phyloP scores from a whole-genome alignment of 2,113 vertebrate species.

The Syrrhaptes paradoxus region DNA sequence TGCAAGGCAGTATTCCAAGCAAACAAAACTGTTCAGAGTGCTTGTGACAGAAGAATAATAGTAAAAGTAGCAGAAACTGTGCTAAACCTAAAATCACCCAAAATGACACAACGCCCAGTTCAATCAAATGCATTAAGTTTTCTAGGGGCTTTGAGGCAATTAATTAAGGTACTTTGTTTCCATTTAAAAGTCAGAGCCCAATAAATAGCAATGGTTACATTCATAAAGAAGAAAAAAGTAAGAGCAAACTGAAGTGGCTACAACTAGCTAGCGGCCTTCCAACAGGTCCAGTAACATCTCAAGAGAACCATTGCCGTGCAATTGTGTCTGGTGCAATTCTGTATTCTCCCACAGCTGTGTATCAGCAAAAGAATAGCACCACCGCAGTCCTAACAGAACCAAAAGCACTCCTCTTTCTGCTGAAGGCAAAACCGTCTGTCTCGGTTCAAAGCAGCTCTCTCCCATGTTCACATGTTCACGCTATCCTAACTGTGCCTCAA shows the following conservation, averaged over 20 bases:
- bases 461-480: neutral
- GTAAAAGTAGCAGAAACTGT: constrained; percentile 26
- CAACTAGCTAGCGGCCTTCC: neutral
- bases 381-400: neutral
- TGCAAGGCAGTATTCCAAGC: neutral
- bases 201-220: neutral
- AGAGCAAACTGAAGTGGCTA: neutral
- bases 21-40: neutral
- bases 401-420: neutral
- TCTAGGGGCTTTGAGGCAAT: neutral
- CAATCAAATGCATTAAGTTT: neutral
- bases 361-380: neutral
- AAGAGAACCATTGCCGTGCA: neutral
- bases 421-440: neutral
- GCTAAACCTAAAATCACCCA: neutral
- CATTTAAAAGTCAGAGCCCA: neutral
- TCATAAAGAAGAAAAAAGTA: neutral
- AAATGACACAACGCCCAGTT: neutral
- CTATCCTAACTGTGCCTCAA: neutral
- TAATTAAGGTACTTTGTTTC: neutral
- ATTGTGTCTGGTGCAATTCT: neutral
- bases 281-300: neutral
- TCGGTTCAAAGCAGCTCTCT: neutral
- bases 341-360: neutral
- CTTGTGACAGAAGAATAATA: neutral